Base-by-base conservation (phyloP, 2,888 invertebrate species). In the Nebria salina region DNA sequence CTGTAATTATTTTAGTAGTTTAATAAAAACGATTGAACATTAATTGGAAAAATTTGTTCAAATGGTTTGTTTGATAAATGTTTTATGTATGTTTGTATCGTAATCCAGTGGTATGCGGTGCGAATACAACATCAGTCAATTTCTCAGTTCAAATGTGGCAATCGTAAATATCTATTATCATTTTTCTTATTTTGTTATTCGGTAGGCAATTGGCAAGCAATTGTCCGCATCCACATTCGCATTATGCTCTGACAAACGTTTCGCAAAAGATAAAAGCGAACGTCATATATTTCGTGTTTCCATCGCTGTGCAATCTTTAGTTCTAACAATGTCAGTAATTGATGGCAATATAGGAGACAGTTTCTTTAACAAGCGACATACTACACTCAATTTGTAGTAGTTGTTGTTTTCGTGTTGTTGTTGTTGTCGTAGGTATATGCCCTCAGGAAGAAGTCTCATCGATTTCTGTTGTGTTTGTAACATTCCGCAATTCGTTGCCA, bases 301-400 rank as follows among this genome's bases (percentile, higher is more conserved):
- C 54, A 84, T 84, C 83, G 83, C 84, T 81, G 79, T 79, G 82
- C 82, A 84, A 84, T 83, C 85, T 86, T 84, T 85, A 83, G 84
- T 84, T 83, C 85, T 85, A 85, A 85, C 86, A 86, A 85, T 84
- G 85, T 84, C 84, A 83, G 86, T 86, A 86, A 86, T 86, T 86
- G 85, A 86, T 86, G 86, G 85, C 85, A 86, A 86, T 85, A 79
- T 79, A 86, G 85, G 84, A 84, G 85, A 85, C 85, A 85, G 83
- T 85, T 79, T 68, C 83, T 84, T 85, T 86, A 86, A 86, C 86
- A 86, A 86, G 86, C 85, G 84, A 85, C 84, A 86, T 83, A 83
- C 85, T 85, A 86, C 85, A 85, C 85, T 86, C 84, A 84, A 84
- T 84, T 85, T 84, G 83, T 83, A 83, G 75, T 74, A 65, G 74